phyloP scores from a whole-genome alignment of 1,140 invertebrate genomes.

The Nylanderia fulva region DNA sequence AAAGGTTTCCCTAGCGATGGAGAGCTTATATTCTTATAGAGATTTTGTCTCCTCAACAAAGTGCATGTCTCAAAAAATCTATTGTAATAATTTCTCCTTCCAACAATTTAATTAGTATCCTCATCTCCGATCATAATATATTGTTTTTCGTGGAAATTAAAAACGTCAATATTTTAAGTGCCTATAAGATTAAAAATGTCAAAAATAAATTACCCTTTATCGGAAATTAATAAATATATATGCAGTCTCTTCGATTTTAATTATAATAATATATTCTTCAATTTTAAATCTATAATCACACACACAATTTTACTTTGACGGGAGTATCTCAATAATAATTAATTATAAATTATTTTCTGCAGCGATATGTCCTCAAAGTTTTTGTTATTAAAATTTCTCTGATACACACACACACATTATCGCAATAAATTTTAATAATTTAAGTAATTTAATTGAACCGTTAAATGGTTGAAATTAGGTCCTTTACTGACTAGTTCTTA shows the following conservation, averaged over 20 bases:
- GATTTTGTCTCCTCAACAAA: neutral
- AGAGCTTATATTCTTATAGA: neutral
- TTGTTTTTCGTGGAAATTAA: neutral
- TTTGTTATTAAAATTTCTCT: too few relatives aligned
- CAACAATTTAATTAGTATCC: neutral
- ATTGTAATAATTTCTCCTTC: constrained; percentile 19
- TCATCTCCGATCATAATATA: neutral
- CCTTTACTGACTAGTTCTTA: too few relatives aligned
- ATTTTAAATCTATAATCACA: neutral
- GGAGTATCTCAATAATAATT: too few relatives aligned
- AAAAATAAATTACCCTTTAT: neutral
- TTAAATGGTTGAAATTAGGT: too few relatives aligned
- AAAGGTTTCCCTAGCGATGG: neutral
- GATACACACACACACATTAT: too few relatives aligned
- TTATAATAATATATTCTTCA: neutral
- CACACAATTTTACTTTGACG: too few relatives aligned
- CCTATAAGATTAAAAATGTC: neutral
- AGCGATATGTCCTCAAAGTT: neutral
- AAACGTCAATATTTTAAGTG: neutral
- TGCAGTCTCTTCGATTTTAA: neutral
- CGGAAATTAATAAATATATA: neutral
- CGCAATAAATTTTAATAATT: too few relatives aligned
- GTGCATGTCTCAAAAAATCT: neutral
- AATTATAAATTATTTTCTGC: too few relatives aligned
- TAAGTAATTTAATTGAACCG: too few relatives aligned